Conservation (phyloP, 2,797 vertebrate species). For the Amphiprion clarkii region DNA sequence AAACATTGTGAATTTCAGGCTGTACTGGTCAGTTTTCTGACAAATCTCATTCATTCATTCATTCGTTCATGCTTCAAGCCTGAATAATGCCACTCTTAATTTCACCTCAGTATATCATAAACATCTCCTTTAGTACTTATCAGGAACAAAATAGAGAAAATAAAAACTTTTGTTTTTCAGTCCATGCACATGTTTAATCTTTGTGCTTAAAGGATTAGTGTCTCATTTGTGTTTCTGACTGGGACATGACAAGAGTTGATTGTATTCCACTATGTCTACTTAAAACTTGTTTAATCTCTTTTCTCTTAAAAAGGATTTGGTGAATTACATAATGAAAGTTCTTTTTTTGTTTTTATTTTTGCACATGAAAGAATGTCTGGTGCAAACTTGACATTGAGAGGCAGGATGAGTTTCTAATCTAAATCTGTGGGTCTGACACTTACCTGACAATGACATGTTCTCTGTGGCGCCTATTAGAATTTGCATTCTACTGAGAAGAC, state of each 20-base stretch:
- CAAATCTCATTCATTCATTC: neutral
- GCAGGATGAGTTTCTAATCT: slow-evolving; percentile 10
- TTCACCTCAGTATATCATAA: neutral
- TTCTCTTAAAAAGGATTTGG: slow-evolving; percentile 16
- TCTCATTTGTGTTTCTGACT: slow-evolving; percentile 45
- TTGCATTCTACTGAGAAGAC: slow-evolving; percentile 17
- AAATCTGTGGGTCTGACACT: neutral
- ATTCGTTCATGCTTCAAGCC: neutral
- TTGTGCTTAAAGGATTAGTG: slow-evolving; percentile 56
- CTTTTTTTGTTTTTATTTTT: slow-evolving; percentile 8
- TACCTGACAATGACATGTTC: slow-evolving; percentile 25
- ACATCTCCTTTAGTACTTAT: neutral
- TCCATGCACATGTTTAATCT: slow-evolving; percentile 42
- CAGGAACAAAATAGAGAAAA: neutral
- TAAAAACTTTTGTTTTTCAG: neutral
- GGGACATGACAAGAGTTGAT: slow-evolving; percentile 21
- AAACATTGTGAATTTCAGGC: no score
- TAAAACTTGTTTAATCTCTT: slow-evolving; percentile 39
- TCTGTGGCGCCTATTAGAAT: slow-evolving; percentile 24
- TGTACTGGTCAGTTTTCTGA: neutral
- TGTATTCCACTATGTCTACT: slow-evolving; percentile 17
- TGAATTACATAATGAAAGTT: neutral
- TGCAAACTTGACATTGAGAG: slow-evolving; percentile 23
- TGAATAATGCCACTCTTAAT: neutral
- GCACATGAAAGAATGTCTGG: slow-evolving; percentile 6